These are phyloP conservation scores for Pagrus major DNA, from an alignment of 2,113 vertebrate genomes.

Conservation along the genomic window DNA sequence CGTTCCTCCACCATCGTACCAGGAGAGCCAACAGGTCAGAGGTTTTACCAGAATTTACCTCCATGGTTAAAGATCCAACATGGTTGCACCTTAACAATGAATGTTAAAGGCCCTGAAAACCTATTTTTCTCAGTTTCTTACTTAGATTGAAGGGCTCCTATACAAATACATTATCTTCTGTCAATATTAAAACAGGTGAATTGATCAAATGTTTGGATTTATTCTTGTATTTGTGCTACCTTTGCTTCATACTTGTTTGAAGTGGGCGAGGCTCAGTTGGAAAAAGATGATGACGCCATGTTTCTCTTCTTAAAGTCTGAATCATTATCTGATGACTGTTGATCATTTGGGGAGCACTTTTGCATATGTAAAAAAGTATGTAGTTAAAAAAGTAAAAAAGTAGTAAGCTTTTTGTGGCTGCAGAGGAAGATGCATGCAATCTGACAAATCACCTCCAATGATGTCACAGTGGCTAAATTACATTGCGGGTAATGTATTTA, in stretches of 20 bases:
- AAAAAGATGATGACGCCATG: neutral
- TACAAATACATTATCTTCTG: neutral
- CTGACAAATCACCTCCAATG: too few relatives aligned
- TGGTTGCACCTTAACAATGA: neutral
- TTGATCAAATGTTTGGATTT: neutral
- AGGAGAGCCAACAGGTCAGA: slow-evolving; percentile 97
- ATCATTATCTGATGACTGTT: neutral
- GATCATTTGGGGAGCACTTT: too few relatives aligned
- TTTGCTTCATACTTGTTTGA: neutral
- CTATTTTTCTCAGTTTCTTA: neutral
- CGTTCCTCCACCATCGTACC: slow-evolving; percentile 97
- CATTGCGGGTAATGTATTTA: too few relatives aligned
- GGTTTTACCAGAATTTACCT: neutral
- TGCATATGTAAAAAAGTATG: too few relatives aligned
- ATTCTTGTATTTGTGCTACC: neutral
- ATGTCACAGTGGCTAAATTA: too few relatives aligned
- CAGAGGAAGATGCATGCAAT: too few relatives aligned
- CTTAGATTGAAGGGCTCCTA: too few relatives aligned
- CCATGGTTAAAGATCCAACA: neutral
- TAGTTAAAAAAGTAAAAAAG: too few relatives aligned
- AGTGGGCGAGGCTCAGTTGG: neutral
- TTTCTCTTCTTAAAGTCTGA: neutral
- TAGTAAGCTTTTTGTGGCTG: too few relatives aligned
- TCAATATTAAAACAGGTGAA: neutral
- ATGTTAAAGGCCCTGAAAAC: neutral